Evolutionary conservation across 1,140 invertebrate species (phyloP).

Genomic region (Heterodera carotae): DNA sequence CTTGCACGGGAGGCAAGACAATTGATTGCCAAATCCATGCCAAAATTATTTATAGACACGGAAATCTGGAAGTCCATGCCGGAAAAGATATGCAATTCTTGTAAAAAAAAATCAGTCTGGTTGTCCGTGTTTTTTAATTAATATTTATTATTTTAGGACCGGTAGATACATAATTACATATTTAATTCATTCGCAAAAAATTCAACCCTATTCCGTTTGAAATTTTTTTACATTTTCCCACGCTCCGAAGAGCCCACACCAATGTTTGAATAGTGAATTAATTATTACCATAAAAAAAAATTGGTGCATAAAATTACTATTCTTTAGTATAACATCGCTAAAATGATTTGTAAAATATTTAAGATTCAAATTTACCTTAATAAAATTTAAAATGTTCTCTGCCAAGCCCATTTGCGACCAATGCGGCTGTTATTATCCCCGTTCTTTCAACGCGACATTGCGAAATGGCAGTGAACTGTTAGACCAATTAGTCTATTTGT

Average conservation of each 20-base stretch:
- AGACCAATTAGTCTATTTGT: slow-evolving; percentile 28
- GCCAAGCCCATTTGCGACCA: slow-evolving; percentile 9
- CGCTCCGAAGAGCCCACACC: not conserved
- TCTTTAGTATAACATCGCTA: no score
- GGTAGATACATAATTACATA: no score
- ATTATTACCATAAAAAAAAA: not conserved
- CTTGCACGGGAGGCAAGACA: not conserved
- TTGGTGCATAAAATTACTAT: no score
- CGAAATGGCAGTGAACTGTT: slow-evolving; percentile 29
- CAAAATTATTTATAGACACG: not conserved
- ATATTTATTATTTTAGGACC: no score
- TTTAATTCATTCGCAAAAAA: no score
- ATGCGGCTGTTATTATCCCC: slow-evolving; percentile 24
- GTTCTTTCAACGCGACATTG: not conserved
- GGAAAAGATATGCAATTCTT: no score
- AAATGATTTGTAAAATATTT: no score
- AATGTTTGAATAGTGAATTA: not conserved
- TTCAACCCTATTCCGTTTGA: not conserved
- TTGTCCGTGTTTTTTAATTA: no score
- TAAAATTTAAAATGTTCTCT: not conserved
- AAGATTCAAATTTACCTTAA: no score
- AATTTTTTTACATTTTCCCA: no score
- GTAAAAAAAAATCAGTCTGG: no score
- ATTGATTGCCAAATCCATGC: not conserved
- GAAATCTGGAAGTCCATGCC: no score